Percentiles rank a stretch among this genome's conserved stretches.
Evolutionary conservation across 2,113 vertebrate genomes (phyloP).

Genomic region (Gasterosteus nipponicus): DNA sequence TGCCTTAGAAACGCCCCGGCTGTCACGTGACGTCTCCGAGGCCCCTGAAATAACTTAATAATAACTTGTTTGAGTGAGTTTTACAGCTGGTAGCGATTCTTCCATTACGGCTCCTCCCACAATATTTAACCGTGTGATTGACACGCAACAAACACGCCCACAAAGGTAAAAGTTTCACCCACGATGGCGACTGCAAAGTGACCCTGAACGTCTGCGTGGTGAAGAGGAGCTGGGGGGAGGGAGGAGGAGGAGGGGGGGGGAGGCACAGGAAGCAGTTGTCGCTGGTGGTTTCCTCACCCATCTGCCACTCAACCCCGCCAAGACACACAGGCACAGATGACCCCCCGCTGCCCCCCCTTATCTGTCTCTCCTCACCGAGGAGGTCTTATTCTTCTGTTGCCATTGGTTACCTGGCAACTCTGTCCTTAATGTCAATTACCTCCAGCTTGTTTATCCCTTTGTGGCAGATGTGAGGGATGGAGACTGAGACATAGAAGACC

Average conservation of each 20-base stretch:
- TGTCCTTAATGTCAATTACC: slow-evolving; percentile 75
- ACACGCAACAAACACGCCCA: not conserved
- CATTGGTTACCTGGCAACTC: slow-evolving; percentile 78
- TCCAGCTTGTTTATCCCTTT: slow-evolving; percentile 70
- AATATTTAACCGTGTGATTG: not conserved
- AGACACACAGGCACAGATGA: slow-evolving; percentile 39
- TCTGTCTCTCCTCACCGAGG: slow-evolving; percentile 39
- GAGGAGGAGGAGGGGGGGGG: no score
- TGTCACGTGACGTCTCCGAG: not conserved
- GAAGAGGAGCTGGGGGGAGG: no score
- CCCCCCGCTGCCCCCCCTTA: slow-evolving; percentile 34
- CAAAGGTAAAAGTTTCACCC: not conserved
- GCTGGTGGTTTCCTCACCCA: slow-evolving; percentile 68
- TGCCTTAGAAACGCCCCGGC: not conserved
- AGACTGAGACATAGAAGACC: slow-evolving; percentile 32
- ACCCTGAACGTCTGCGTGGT: not conserved
- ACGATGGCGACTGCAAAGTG: no score
- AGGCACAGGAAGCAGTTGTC: slow-evolving; percentile 55
- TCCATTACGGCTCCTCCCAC: not conserved
- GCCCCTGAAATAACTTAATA: not conserved
- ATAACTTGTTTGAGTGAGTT: no score
- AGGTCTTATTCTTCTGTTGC: slow-evolving; percentile 75
- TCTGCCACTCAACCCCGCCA: slow-evolving; percentile 65
- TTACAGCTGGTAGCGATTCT: no score
- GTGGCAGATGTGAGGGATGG: slow-evolving; percentile 37